Percentiles rank a stretch among this genome's conserved stretches.
Evolutionary conservation across 2,888 invertebrate genomes (phyloP).

Genomic region (Lepidocyrtinus sp.): DNA sequence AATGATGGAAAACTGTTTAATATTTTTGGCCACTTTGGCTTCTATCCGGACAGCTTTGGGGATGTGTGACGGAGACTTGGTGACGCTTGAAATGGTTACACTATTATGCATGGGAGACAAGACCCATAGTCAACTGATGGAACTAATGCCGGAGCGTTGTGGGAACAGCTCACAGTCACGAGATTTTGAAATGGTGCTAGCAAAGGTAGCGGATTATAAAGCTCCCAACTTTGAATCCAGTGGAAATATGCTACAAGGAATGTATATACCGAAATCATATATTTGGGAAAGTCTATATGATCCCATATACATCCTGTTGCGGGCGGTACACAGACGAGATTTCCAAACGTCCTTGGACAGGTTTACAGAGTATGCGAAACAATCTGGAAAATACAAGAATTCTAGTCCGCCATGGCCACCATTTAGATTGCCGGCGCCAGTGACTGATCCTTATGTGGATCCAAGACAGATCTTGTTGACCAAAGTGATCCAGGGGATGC

Average conservation of each 20-base stretch:
- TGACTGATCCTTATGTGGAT: conserved; percentile 79
- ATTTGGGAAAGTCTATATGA: conserved; percentile 97
- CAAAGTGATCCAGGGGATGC: conserved; percentile 80
- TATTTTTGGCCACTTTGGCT: conserved; percentile 90
- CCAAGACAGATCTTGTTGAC: conserved; percentile 77
- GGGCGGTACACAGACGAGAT: conserved; percentile 93
- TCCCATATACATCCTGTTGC: conserved; percentile 90
- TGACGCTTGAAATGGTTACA: conserved; percentile 93
- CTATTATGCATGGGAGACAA: conserved; percentile 94
- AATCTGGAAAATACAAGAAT: conserved; percentile 76
- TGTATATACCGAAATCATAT: conserved; percentile 84
- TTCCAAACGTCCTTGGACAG: conserved; percentile 96
- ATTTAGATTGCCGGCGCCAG: conserved; percentile 81
- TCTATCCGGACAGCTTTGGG: conserved; percentile 91
- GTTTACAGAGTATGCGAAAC: conserved; percentile 84
- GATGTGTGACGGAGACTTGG: conserved; percentile 78
- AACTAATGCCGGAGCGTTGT: conserved; percentile 90
- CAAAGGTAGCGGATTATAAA: conserved; percentile 87
- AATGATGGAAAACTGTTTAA: conserved; percentile 94
- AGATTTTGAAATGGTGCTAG: conserved; percentile 89
- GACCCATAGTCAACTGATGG: conserved; percentile 95
- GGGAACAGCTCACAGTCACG: conserved; percentile 85
- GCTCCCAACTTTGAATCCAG: conserved; percentile 79
- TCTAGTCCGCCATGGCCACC: conserved; percentile 81
- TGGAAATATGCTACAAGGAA: conserved; percentile 82